Evolutionary conservation across 2,113 vertebrate genomes (phyloP).

Genomic region (Cercocebus atys): DNA sequence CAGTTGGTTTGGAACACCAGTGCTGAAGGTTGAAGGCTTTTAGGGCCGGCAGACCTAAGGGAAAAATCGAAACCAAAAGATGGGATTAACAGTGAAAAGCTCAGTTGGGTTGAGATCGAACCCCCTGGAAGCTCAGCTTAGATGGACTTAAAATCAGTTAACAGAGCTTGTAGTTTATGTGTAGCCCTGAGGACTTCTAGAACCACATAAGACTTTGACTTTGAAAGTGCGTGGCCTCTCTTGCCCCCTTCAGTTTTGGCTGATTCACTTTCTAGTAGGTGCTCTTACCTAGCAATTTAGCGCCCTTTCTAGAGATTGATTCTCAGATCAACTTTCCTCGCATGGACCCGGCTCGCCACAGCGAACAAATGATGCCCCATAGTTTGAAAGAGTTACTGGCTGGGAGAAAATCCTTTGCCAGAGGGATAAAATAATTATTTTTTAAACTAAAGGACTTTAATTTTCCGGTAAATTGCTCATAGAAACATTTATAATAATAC

Average conservation of each 20-base stretch:
- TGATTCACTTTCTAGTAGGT: not conserved
- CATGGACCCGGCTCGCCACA: not conserved
- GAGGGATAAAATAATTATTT: constrained; percentile 63
- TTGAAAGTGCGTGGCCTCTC: not conserved
- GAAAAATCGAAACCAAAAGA: constrained; percentile 45
- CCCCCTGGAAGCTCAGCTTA: constrained; percentile 31
- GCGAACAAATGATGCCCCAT: not conserved
- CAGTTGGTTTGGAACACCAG: not conserved
- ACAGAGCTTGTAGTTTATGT: not conserved
- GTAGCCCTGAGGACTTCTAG: not conserved
- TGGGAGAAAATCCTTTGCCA: constrained; percentile 55
- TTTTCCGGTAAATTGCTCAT: constrained; percentile 78
- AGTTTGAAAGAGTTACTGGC: constrained; percentile 48
- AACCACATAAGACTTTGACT: not conserved
- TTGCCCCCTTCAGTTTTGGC: not conserved
- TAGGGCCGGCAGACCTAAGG: constrained; percentile 30
- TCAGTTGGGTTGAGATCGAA: constrained; percentile 27
- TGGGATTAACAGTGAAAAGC: constrained; percentile 49
- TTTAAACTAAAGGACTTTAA: constrained; percentile 67
- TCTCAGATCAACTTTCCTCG: constrained; percentile 4
- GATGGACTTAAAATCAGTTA: constrained; percentile 51
- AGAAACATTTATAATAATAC: constrained; percentile 78
- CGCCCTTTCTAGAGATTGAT: constrained; percentile 8
- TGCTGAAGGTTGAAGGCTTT: constrained; percentile 36
- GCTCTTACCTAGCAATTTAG: not conserved